Evolutionary conservation across 2,888 invertebrate genomes (phyloP).

Genomic region (Cepaea hortensis): DNA sequence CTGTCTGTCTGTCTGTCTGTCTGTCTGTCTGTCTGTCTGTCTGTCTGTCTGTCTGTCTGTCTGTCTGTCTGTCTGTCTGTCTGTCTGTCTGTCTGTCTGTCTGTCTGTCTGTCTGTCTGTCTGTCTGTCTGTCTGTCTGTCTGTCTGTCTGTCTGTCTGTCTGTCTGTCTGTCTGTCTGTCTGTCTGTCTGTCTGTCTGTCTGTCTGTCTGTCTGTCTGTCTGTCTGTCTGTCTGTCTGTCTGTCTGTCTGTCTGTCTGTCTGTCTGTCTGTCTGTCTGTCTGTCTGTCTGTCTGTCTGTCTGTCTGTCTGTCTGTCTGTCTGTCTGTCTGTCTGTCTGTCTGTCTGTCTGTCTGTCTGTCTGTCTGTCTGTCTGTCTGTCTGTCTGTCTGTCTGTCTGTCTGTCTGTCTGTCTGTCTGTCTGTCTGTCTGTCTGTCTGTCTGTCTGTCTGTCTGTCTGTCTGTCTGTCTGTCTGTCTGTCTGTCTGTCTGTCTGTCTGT

Average conservation of each 20-base stretch:
- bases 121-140: constrained; percentile 25
- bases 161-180: constrained; percentile 9
- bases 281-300: constrained; percentile 23
- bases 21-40: not conserved
- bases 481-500: not conserved
- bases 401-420: not conserved
- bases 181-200: constrained; percentile 17
- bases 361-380: too few relatives aligned
- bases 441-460: not conserved
- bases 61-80: constrained; percentile 5
- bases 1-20: not conserved
- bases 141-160: constrained; percentile 21
- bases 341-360: not conserved
- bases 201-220: constrained; percentile 22
- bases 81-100: constrained; percentile 5
- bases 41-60: not conserved
- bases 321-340: not conserved
- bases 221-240: constrained; percentile 6
- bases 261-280: constrained; percentile 19
- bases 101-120: constrained; percentile 22
- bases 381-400: not conserved
- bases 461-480: not conserved
- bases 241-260: not conserved
- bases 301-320: not conserved
- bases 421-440: not conserved